These are phyloP conservation scores for Yasuhikotakia modesta DNA, from an alignment of 2,797 vertebrate genomes.

Conservation along the genomic window DNA sequence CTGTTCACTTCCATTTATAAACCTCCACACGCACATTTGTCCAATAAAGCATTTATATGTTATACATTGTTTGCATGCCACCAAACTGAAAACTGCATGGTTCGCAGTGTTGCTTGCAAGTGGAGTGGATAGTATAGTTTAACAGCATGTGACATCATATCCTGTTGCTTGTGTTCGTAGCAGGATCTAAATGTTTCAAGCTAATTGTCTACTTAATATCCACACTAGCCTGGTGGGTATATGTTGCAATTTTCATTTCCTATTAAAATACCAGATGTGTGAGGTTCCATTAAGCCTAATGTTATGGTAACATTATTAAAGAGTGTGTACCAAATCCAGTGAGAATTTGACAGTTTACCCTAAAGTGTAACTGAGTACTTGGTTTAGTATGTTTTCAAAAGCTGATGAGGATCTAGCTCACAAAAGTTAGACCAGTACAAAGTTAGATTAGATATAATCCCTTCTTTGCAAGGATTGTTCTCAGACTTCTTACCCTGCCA, in stretches of 20 bases:
- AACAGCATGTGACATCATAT: not conserved
- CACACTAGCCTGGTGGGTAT: constrained; percentile 10
- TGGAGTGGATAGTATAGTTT: not conserved
- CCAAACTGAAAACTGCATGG: not conserved
- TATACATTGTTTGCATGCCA: too few relatives aligned
- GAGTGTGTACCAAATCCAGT: constrained; percentile 26
- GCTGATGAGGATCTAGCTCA: not conserved
- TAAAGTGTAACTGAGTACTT: constrained; percentile 16
- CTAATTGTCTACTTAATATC: too few relatives aligned
- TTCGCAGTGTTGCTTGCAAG: not conserved
- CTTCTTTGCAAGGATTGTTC: not conserved
- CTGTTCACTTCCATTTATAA: not conserved
- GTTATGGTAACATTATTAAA: constrained; percentile 37
- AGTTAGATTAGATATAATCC: not conserved
- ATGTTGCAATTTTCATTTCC: constrained; percentile 29
- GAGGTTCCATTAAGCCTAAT: constrained; percentile 35
- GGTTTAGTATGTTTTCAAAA: not conserved
- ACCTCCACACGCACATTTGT: not conserved
- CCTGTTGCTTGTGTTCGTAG: not conserved
- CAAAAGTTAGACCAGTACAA: not conserved
- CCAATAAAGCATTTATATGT: not conserved
- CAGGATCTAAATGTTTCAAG: too few relatives aligned
- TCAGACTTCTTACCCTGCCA: not conserved
- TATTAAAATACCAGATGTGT: constrained; percentile 46
- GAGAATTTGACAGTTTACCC: constrained; percentile 16